phyloP scores from a whole-genome alignment of 1,140 invertebrate species.

The Drosophila albomicans region DNA sequence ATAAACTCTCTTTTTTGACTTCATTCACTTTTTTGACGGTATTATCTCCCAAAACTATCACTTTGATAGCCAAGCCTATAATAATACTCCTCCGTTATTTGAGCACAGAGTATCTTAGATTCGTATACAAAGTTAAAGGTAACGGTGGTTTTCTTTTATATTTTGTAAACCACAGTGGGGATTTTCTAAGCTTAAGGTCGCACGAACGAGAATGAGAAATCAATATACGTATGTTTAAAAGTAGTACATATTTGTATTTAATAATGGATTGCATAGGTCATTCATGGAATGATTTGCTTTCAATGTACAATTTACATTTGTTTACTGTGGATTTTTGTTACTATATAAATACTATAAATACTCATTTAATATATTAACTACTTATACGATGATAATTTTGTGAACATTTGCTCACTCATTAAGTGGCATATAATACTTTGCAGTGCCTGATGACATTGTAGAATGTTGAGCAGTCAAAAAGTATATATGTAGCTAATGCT shows the following conservation, averaged over 20 bases:
- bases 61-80: too few species aligned
- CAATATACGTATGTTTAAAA: not conserved
- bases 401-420: conserved; percentile 17
- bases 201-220: not conserved
- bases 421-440: conserved; percentile 41
- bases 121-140: not conserved
- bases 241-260: conserved; percentile 8
- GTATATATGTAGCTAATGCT: conserved; percentile 24
- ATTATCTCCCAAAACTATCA: too few species aligned
- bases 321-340: conserved; percentile 28
- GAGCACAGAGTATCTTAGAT: not conserved
- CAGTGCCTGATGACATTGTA: conserved; percentile 24
- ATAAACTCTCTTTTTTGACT: too few species aligned
- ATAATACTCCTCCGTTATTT: not conserved
- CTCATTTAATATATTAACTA: conserved; percentile 12
- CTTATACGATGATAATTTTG: conserved; percentile 23
- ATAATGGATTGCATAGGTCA: conserved; percentile 28
- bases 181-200: conserved; percentile 3
- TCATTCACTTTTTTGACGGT: too few species aligned
- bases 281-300: conserved; percentile 49
- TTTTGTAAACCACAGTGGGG: conserved; percentile 17
- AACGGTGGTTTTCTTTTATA: not conserved
- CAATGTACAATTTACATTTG: conserved; percentile 25
- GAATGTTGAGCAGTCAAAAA: conserved; percentile 30
- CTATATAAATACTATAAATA: conserved; percentile 12